Percentiles rank a stretch among this genome's conserved stretches.
phyloP scores from a whole-genome alignment of 2,888 invertebrate species.

The Sympetrum striolatum region DNA sequence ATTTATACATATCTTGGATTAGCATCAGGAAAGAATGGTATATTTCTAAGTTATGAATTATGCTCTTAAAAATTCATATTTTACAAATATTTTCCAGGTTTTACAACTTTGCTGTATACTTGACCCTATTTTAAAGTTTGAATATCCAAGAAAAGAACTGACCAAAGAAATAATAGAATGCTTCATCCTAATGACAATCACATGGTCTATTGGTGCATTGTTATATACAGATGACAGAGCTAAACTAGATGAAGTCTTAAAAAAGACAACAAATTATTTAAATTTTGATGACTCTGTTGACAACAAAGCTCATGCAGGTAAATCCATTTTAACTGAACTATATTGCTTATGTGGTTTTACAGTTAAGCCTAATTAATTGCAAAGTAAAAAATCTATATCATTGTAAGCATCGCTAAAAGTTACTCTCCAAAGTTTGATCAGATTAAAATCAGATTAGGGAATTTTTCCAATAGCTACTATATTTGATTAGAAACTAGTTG shows the following conservation, averaged over 20 bases:
- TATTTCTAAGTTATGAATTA: conserved; percentile 6
- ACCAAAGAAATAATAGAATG: conserved; percentile 72
- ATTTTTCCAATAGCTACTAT: too few species aligned
- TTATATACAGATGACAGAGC: conserved; percentile 72
- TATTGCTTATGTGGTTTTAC: neutral
- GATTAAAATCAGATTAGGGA: too few species aligned
- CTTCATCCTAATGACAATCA: conserved; percentile 76
- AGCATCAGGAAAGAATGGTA: neutral
- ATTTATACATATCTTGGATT: neutral
- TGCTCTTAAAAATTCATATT: neutral
- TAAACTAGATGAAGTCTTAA: conserved; percentile 82
- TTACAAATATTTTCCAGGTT: conserved; percentile 62
- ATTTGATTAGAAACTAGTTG: too few species aligned
- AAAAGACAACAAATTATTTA: conserved; percentile 75
- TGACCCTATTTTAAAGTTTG: conserved; percentile 68
- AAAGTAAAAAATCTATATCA: too few species aligned
- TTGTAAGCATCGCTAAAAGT: too few species aligned
- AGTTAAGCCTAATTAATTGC: too few species aligned
- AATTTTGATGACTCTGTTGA: conserved; percentile 70
- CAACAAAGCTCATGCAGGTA: conserved; percentile 70
- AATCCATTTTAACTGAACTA: conserved; percentile 48
- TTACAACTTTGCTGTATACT: conserved; percentile 83
- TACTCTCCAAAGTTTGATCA: too few species aligned
- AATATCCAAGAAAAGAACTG: neutral
- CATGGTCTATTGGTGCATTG: conserved; percentile 84